Base-by-base conservation (phyloP, 37 sponge, comb jelly and placozoan genomes). In the Petrosia ficiformis region DNA sequence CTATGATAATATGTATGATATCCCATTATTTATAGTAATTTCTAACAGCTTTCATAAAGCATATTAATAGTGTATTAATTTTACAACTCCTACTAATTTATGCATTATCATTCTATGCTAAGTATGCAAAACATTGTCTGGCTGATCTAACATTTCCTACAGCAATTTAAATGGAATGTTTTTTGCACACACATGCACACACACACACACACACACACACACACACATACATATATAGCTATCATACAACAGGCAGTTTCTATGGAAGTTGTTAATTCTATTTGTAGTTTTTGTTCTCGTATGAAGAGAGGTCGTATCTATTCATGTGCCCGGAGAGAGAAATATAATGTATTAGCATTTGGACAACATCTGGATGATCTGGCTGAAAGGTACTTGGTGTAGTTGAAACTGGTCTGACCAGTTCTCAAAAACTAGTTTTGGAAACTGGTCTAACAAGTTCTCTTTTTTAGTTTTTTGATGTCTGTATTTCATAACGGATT, bases 281-380 rank as follows among this genome's bases (percentile, higher is more conserved):
- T 95, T 33, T 95, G 95, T 65, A 86, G 92, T 69, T 92, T 92
- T 74, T 95, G 96, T 61, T 92, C 93, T 39, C 64, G 96, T 26
- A 86, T 95, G 90, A 95, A 95, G 87, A 86, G 96, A 39, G 96
- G 96, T 22, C 63, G 93, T 1, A 67, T 95, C 37, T 95, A 95
- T 77, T 41, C 89, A 14, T 81, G 84, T 77, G 89, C 92, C 32
- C 69, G 96, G 0, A 33, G 92, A 14, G 89, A 95, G 35, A 87
- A 84, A 32, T 95, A 92, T 82, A 95, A 95, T 59, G 96, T 95
- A 10, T 68, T 95, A 28, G 96, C 96, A 1, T 63, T 95, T 76
- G 96, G 96, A 0, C 96, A 95, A 68, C 96, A 95, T 44, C 79
- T 95, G 57, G 96, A 95, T 42, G 96, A 95, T 73, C 82, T 95